Evolutionary conservation across 1,140 invertebrate genomes (phyloP), one percentile per base, ranked within the genome.

Genomic region (Rhyacophila brunnea): DNA sequence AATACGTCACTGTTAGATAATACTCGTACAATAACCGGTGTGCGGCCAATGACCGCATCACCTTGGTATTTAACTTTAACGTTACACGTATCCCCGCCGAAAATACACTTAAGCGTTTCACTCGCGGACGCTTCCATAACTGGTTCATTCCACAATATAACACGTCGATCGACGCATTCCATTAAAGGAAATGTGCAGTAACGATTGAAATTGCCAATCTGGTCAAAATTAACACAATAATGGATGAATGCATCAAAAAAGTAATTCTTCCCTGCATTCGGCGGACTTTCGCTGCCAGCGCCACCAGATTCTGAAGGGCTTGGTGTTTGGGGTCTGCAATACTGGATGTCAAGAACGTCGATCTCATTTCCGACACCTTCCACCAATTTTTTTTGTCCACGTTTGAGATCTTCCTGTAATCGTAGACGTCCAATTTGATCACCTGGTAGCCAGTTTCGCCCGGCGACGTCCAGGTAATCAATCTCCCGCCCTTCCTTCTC

Each of bases 181-280:
- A 64, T 60, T 45, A 72, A 47, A 14, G 70, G 71, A 66, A 72
- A 71, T 42, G 38, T 47, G 50, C 47, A 50, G 66, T 70, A 69
- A 20, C 66, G 64, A 60, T 67, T 69, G 60, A 72, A 70, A 60
- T 72, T 70, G 2, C 67, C 68, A 7, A 71, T 69, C 58, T 68
- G 66, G 1, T 67, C 70, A 52, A 67, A 72, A 65, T 72, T 71
- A n/a, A 23, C 15, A 14, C 34, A 32, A 32, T 14, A 48, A 6
- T 13, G 66, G 36, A 34, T 13, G n/a, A 23, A 15, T 6, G 11
- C 17, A 47, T 43, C 17, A 63, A 57, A 66, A 60, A 20, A 66
- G 43, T 6, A 68, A 66, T 64, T 67, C 50, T 66, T 66, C 14
- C 66, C 64, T 28, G 23, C 23, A 28, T 28, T 28, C 3, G 23